These are phyloP conservation scores for Papilio aristodemus DNA, from an alignment of 1,140 invertebrate species.

Conservation along the genomic window DNA sequence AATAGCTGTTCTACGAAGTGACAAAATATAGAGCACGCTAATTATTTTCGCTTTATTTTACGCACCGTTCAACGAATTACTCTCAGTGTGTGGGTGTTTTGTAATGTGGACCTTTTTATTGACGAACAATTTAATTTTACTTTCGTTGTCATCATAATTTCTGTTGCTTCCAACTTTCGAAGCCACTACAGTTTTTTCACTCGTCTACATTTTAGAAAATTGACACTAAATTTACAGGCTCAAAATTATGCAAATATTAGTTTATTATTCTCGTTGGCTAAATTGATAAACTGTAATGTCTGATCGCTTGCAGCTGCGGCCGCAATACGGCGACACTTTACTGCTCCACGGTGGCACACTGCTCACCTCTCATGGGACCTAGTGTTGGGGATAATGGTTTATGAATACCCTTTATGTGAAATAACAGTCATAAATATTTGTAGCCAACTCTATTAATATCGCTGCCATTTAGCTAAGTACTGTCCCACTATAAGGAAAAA, in stretches of 20 bases:
- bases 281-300: background rate
- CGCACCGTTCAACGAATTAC: background rate
- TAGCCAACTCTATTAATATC: background rate
- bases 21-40: background rate
- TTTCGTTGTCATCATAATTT: too few species aligned
- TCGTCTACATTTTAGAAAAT: too few species aligned
- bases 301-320: background rate
- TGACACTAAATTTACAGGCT: too few species aligned
- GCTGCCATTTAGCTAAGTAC: background rate
- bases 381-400: background rate
- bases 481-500: background rate
- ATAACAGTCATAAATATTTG: background rate
- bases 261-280: background rate
- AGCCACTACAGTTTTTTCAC: too few species aligned
- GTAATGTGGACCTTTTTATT: background rate
- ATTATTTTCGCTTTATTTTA: slow-evolving; percentile 6
- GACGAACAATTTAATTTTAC: too few species aligned
- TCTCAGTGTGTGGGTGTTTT: slow-evolving; percentile 1
- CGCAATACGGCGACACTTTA: background rate
- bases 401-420: background rate
- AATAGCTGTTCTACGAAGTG: background rate
- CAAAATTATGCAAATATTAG: background rate
- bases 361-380: background rate
- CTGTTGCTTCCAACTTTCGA: too few species aligned
- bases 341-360: background rate